Conservation (phyloP, 2,888 invertebrate genomes). For the Rhaphigaster nebulosa region DNA sequence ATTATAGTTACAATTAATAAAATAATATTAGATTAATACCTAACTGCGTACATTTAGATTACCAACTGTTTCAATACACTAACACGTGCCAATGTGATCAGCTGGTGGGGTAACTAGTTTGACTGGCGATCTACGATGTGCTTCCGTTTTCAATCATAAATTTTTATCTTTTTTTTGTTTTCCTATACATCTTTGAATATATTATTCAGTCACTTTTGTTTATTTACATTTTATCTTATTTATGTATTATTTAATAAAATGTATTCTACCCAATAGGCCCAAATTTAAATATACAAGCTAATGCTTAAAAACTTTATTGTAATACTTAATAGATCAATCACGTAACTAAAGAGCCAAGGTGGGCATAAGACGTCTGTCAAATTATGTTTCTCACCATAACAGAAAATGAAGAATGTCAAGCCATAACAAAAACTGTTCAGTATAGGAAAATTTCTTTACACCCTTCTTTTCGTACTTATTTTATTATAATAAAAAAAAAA, state of each 20-base stretch:
- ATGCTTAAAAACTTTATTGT: no score
- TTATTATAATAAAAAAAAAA: no score
- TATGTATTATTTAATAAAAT: no score
- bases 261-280: no score
- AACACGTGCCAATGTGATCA: neutral
- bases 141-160: neutral
- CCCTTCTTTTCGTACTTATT: no score
- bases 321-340: no score
- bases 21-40: neutral
- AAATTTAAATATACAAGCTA: no score
- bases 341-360: no score
- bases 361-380: no score
- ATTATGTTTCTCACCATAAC: no score
- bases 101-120: neutral
- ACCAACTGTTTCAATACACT: neutral
- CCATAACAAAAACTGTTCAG: no score
- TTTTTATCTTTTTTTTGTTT: neutral
- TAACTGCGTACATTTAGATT: neutral
- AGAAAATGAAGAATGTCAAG: no score
- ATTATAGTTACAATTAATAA: neutral
- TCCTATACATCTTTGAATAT: neutral
- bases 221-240: neutral
- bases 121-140: neutral
- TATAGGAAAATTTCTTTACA: neutral
- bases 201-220: neutral